Evolutionary conservation across 2,113 vertebrate genomes (phyloP), one percentile per base, ranked within the genome.

Genomic region (Hippocampus guttulatus): DNA sequence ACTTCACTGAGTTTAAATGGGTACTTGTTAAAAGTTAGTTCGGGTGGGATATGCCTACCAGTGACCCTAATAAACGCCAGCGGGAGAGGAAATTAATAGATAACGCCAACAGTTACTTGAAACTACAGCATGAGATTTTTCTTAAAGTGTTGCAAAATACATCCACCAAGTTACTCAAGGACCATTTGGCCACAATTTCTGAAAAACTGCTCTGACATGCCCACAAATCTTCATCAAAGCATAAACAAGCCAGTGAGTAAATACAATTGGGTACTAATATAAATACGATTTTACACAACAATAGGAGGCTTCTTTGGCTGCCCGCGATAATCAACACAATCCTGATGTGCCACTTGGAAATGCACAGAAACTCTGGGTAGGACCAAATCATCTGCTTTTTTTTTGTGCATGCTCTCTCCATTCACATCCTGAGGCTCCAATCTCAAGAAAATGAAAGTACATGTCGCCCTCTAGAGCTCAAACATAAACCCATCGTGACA

Each of bases 391-490:
- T 51, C 49, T 51, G 16, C 5, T 51, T 51, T 51, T 51, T 51
- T 45, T 38, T 38, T 38, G 33, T n/a, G 15, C 21, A 16, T 16
- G 15, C 15, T 49, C 16, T 63, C 12, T 25, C n/a, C 40, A 25
- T 61, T 15, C 27, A 33, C 20, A 27, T 61, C 58, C 15, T 8
- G 12, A 45, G 21, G 41, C n/a, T 25, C 8, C 41, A 61, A 70
- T 84, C 76, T 75, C 87, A 85, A 74, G 70, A 75, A 85, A 81
- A 16, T 41, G 61, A 69, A 73, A 75, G 54, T 74, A 45, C 27
- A 79, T n/a, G 47, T 54, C 52, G 64, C 87, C 87, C 77, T 76
- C 88, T 87, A 73, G 71, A 75, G 88, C 81, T 75, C 52, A 74
- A 63, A 64, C 14, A 3, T n/a, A 1, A 38, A 4, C 0, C 2